A percentile compares a stretch with the other conserved stretches of the same genome.
These are phyloP conservation scores for Luidia sarsii DNA, from an alignment of 53 echinoderm and acorn worm species.

Conservation along the genomic window DNA sequence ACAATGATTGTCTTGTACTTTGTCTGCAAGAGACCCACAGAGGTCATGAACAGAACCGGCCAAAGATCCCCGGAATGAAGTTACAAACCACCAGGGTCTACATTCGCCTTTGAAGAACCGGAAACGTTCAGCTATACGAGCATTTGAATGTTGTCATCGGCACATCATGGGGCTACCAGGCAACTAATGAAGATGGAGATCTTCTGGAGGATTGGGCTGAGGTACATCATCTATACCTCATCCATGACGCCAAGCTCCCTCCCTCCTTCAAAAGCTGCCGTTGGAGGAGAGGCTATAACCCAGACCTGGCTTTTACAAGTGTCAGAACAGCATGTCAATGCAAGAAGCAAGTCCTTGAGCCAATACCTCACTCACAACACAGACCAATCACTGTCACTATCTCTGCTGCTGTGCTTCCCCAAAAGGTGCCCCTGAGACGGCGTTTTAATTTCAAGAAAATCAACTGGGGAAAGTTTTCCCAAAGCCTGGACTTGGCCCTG, in stretches of 20 bases:
- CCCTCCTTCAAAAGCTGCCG: conserved; percentile 58
- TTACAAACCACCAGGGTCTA: conserved; percentile 40
- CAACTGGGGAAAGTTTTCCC: conserved; percentile 33
- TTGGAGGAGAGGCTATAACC: conserved; percentile 55
- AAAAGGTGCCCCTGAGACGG: conserved; percentile 39
- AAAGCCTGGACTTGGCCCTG: conserved; percentile 10
- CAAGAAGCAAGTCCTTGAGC: conserved; percentile 45
- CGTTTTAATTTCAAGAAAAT: conserved; percentile 70
- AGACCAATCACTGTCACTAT: conserved; percentile 52
- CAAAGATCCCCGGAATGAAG: conserved; percentile 3
- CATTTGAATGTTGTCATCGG: conserved; percentile 20
- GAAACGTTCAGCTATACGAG: conserved; percentile 11
- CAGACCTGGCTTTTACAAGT: no score
- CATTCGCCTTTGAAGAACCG: conserved; percentile 10
- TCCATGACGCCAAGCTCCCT: conserved; percentile 66
- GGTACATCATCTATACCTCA: conserved; percentile 18
- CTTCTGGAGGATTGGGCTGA: conserved; percentile 29
- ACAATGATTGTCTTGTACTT: conserved; percentile 21
- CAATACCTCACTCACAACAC: conserved; percentile 62
- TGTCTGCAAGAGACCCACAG: conserved; percentile 54
- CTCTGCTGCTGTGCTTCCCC: conserved; percentile 50
- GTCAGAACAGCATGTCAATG: no score
- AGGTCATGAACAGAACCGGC: conserved; percentile 22
- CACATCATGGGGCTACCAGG: conserved; percentile 36
- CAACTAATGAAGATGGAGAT: conserved; percentile 24